Conservation (phyloP, 2,797 vertebrate genomes). For the Sebastolobus alascanus region DNA sequence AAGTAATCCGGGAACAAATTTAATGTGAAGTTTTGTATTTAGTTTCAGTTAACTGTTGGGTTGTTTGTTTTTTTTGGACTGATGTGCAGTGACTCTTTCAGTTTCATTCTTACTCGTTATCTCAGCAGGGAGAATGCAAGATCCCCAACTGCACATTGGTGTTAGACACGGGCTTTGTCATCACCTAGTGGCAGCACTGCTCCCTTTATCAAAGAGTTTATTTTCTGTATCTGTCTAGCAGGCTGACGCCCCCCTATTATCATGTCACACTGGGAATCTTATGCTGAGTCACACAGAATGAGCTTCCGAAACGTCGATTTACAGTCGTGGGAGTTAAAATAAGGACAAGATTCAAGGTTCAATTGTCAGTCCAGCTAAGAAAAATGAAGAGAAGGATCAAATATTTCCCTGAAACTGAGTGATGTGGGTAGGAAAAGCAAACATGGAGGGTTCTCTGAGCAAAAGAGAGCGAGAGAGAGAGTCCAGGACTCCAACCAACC, state of each 20-base stretch:
- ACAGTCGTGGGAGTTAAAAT: not conserved
- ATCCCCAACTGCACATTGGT: not conserved
- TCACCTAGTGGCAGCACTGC: conserved; percentile 9
- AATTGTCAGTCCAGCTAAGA: not conserved
- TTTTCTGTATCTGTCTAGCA: not conserved
- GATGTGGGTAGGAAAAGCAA: not conserved
- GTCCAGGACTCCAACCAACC: not conserved
- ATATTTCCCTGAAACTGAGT: not conserved
- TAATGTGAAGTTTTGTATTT: too few species aligned
- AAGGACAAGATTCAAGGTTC: not conserved
- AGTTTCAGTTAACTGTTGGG: too few species aligned
- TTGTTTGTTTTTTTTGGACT: too few species aligned
- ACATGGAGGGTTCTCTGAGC: not conserved
- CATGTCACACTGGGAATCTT: not conserved
- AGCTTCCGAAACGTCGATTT: not conserved
- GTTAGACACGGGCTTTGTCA: conserved; percentile 4
- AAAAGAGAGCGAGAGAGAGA: not conserved
- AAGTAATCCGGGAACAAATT: too few species aligned
- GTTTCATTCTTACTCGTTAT: not conserved
- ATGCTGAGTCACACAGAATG: not conserved
- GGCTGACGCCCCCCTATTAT: not conserved
- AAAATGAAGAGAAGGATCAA: not conserved
- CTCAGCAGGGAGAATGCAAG: not conserved
- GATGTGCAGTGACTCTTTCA: too few species aligned
- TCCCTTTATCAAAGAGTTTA: not conserved